These are phyloP conservation scores for Tineola bisselliella DNA, from an alignment of 2,888 invertebrate species.

Conservation along the genomic window DNA sequence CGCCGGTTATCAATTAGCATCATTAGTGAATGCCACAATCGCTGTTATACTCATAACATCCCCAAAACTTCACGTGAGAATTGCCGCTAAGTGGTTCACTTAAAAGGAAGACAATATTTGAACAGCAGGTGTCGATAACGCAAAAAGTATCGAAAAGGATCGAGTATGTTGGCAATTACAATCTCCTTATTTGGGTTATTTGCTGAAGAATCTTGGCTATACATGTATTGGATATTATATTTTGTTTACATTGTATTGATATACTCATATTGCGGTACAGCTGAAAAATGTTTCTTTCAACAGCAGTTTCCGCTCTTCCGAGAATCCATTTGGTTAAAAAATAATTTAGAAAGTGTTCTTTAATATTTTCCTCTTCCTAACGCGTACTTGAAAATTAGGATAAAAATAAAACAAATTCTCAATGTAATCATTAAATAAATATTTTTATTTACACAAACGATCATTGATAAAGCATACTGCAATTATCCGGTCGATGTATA, in stretches of 20 bases:
- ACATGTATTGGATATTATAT: background rate
- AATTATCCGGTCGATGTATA: constrained; percentile 49
- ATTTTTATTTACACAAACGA: constrained; percentile 66
- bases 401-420: constrained; percentile 34
- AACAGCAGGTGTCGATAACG: constrained; percentile 25
- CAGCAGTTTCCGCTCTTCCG: background rate
- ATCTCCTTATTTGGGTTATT: constrained; percentile 7
- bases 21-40: background rate
- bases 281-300: background rate
- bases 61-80: constrained; percentile 30
- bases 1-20: constrained; percentile 40
- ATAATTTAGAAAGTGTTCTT: background rate
- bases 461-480: constrained; percentile 39
- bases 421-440: constrained; percentile 61
- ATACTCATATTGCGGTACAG: background rate
- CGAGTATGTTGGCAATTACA: constrained; percentile 14
- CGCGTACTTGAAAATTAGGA: background rate
- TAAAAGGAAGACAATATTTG: constrained; percentile 32
- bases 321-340: too few relatives aligned
- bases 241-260: background rate
- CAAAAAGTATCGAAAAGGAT: constrained; percentile 19
- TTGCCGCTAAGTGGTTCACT: constrained; percentile 31
- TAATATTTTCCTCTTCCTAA: background rate
- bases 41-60: constrained; percentile 18
- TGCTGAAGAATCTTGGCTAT: constrained; percentile 6